Base-by-base conservation (phyloP, 2,797 vertebrate species). In the Semaprochilodus insignis region DNA sequence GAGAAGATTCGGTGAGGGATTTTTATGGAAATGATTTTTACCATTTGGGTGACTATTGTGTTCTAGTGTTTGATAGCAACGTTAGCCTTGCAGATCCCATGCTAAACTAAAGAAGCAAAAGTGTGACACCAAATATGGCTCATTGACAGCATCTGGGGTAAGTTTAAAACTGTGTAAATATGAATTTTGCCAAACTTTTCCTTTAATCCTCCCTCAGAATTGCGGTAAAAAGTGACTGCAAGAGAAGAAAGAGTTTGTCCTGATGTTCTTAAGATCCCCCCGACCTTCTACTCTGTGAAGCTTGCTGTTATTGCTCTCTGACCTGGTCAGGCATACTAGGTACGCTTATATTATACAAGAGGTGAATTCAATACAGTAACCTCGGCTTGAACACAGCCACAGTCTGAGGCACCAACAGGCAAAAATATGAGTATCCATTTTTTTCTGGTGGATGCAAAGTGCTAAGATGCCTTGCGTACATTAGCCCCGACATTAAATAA, bases 311-410 rank as follows among this genome's bases (percentile, higher is more conserved):
- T 74, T 73, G 67, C 55, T 67, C 23, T 66, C 25, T 60, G n/a
- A 48, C 40, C 67, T 6, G 60, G 11, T 65, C 60, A 77, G 62
- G 54, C 10, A 10, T 51, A 51, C 6, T 44, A n/a, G 70, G 19
- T n/a, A 48, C 36, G 74, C 55, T 59, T 59, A 67, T 74, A 69
- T 79, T 79, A 80, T 62, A 27, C 54, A 74, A 51, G 55, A 27
- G 71, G 63, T 60, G 74, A 16, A 60, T 69, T 80, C 55, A 74
- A 23, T 66, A 62, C 67, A 57, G 15, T 27, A 11, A 48, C 62
- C 48, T 57, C 59, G 34, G 55, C 80, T 57, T 72, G 55, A 21
- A 51, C 27, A 31, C 57, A 70, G 40, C 25, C 40, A 48, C 7
- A 73, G 51, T 71, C 44, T 54, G 3, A 51, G 19, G 14, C 44